Evolutionary conservation across 1,140 invertebrate species (phyloP).

Genomic region (Panagrolaimus sp.): DNA sequence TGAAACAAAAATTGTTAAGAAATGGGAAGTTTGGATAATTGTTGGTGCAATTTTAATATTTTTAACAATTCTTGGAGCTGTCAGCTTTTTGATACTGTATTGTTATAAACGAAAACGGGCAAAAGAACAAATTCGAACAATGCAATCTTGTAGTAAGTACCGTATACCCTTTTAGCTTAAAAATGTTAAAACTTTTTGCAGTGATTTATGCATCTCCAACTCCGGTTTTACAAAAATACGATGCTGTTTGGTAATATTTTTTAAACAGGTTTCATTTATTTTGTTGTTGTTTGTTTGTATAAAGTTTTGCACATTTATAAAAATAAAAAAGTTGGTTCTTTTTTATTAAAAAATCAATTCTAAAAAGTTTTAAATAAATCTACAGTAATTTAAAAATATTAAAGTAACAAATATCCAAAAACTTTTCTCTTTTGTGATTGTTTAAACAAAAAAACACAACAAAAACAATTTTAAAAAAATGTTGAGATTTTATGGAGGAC

Average conservation of each 20-base stretch:
- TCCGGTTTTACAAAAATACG: too few relatives aligned
- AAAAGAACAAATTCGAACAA: slow-evolving; percentile 6
- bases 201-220: slow-evolving; percentile 2
- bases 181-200: neutral
- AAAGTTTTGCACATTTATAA: too few relatives aligned
- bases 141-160: slow-evolving; percentile 12
- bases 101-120: neutral
- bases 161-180: neutral
- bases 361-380: too few relatives aligned
- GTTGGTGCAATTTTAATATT: neutral
- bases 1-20: neutral
- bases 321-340: too few relatives aligned
- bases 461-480: neutral
- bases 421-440: too few relatives aligned
- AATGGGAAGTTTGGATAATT: neutral
- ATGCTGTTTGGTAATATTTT: too few relatives aligned
- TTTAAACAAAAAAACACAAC: too few relatives aligned
- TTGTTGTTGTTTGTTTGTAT: too few relatives aligned
- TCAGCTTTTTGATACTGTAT: neutral
- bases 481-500: slow-evolving; percentile 12
- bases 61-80: neutral
- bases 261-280: too few relatives aligned
- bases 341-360: neutral
- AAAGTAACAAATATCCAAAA: too few relatives aligned
- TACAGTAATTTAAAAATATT: too few relatives aligned